phyloP scores from a whole-genome alignment of 2,113 vertebrate species.

The Microtus ochrogaster region DNA sequence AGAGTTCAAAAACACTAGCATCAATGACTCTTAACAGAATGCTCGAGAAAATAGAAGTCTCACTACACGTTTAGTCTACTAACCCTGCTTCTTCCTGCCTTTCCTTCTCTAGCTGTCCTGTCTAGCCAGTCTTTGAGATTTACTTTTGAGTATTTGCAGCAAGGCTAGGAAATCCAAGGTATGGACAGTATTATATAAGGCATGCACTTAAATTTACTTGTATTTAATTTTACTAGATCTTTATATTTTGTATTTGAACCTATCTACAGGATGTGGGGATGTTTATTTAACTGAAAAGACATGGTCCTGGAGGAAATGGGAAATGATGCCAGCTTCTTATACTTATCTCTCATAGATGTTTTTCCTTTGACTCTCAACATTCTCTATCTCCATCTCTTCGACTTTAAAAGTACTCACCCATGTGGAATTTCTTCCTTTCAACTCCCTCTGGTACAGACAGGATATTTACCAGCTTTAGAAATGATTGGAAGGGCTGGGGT shows the following conservation, averaged over 20 bases:
- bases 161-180: slow-evolving; percentile 27
- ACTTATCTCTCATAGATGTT: not conserved
- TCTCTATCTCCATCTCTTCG: slow-evolving; percentile 34
- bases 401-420: slow-evolving; percentile 26
- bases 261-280: not conserved
- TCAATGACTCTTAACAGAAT: slow-evolving; percentile 60
- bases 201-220: not conserved
- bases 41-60: slow-evolving; percentile 11
- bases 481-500: not conserved
- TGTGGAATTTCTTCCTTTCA: not conserved
- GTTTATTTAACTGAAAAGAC: slow-evolving; percentile 52
- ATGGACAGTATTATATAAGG: not conserved
- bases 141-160: slow-evolving; percentile 45
- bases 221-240: slow-evolving; percentile 59
- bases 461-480: slow-evolving; percentile 25
- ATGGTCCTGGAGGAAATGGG: slow-evolving; percentile 24
- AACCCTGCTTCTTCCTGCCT: not conserved
- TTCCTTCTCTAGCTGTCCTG: slow-evolving; percentile 11
- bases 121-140: slow-evolving; percentile 52
- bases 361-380: not conserved
- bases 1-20: slow-evolving; percentile 57
- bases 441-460: not conserved
- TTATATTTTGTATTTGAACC: slow-evolving; percentile 49
- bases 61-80: slow-evolving; percentile 30
- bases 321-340: slow-evolving; percentile 24